A percentile compares a stretch with the other conserved stretches of the same genome.
These are phyloP conservation scores for Microplitis deprimator DNA, from an alignment of 2,888 invertebrate species.

Conservation along the genomic window DNA sequence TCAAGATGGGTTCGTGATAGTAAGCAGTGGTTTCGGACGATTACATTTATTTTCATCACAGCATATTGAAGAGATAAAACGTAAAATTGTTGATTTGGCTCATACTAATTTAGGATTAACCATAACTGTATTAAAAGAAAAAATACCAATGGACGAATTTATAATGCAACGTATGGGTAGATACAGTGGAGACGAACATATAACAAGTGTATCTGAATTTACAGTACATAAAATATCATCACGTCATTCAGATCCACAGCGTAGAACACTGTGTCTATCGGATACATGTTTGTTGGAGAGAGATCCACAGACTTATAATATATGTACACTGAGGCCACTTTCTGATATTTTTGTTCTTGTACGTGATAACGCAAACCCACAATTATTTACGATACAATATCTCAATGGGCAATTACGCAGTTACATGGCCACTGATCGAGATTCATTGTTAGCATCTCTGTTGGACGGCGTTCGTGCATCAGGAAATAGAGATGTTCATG, in stretches of 20 bases:
- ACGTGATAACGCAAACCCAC: conserved; percentile 91
- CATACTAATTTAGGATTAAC: conserved; percentile 84
- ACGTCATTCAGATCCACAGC: conserved; percentile 87
- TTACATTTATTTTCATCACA: conserved; percentile 91
- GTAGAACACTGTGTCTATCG: conserved; percentile 92
- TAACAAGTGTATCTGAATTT: conserved; percentile 97
- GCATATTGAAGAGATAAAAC: conserved; percentile 89
- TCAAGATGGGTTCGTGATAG: conserved; percentile 93
- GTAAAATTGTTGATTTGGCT: conserved; percentile 88
- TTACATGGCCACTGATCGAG: conserved; percentile 95
- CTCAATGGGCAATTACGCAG: conserved; percentile 90
- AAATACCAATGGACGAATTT: conserved; percentile 89
- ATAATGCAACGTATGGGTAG: conserved; percentile 91
- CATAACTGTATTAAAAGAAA: conserved; percentile 87
- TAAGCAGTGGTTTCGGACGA: conserved; percentile 91
- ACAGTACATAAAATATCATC: conserved; percentile 91
- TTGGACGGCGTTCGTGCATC: conserved; percentile 97
- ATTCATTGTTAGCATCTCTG: conserved; percentile 94
- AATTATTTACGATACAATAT: conserved; percentile 95
- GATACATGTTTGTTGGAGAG: conserved; percentile 96
- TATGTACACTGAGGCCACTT: conserved; percentile 87
- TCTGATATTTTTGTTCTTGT: conserved; percentile 92
- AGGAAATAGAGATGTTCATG: conserved; percentile 96
- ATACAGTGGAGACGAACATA: conserved; percentile 91
- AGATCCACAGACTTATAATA: conserved; percentile 96